Evolutionary conservation across 2,113 vertebrate species (phyloP), one percentile per base, ranked within the genome.

Genomic region (Arenaria interpres): DNA sequence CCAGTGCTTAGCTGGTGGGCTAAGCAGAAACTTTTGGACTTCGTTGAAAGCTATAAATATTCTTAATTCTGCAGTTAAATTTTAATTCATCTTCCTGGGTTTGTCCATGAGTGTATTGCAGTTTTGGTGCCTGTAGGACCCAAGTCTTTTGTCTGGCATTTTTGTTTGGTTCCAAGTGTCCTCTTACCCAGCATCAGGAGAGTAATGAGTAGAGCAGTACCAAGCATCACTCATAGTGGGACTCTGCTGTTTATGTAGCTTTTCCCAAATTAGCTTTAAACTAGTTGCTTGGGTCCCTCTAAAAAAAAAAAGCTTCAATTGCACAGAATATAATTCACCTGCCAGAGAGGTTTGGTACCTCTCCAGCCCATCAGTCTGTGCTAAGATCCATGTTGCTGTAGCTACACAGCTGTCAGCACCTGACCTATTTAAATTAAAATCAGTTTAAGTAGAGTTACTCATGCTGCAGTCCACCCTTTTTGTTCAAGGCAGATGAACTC

Each of bases 201-300:
- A 85, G 4, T 45, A 59, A 60, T 0, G 15, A 80, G 20, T 27
- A 51, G 30, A 54, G 45, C n/a, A 62, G 76, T 12, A 59, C 45
- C 25, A 87, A 90, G 27, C 28, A 62, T 43, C 30, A 32, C 28
- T 50, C 20, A 62, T 11, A 69, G 45, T 2, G 10, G 16, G 39
- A 54, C 41, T 72, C 28, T 76, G 64, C 48, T 89, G 35, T 60
- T 92, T 74, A 64, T 0, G 0, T 39, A 84, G 60, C 35, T 95
- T 74, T 84, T 89, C 80, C 41, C 56, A 85, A 86, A 78, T 75
- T 85, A 95, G 43, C 28, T 91, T 85, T 95, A 75, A 82, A 89
- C 17, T 75, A 64, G 51, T 28, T 92, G n/a, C 30, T 84, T 75
- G 56, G 2, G 17, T 87, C 54, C n/a, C 46, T 85, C 73, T 67